A percentile compares a stretch with the other conserved stretches of the same genome.
These are phyloP conservation scores for Magallana nippona DNA, from an alignment of 2,888 invertebrate species.

Conservation along the genomic window DNA sequence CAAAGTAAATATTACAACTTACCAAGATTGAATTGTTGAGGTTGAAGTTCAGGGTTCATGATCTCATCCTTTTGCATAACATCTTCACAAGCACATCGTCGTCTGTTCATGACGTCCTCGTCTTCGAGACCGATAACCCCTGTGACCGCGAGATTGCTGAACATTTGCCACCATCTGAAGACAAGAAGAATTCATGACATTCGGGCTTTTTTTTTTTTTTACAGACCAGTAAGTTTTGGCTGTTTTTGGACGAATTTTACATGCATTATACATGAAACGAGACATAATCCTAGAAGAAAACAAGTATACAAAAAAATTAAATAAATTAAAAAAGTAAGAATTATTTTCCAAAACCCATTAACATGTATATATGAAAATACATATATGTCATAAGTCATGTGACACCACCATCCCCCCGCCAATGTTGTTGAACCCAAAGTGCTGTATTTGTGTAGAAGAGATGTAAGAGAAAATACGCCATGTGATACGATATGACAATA, in stretches of 20 bases:
- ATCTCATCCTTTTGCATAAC: slow-evolving; percentile 55
- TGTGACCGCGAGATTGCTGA: slow-evolving; percentile 63
- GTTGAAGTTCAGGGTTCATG: slow-evolving; percentile 29
- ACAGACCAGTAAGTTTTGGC: background rate
- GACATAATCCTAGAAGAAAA: too few relatives aligned
- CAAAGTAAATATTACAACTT: slow-evolving; percentile 31
- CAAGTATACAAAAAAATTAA: too few relatives aligned
- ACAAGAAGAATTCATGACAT: background rate
- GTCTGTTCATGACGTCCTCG: slow-evolving; percentile 61
- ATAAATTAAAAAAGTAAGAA: too few relatives aligned
- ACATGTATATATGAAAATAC: too few relatives aligned
- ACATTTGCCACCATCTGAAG: slow-evolving; percentile 68
- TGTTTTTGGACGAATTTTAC: background rate
- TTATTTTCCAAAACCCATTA: too few relatives aligned
- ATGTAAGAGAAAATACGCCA: too few relatives aligned
- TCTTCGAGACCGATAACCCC: slow-evolving; percentile 68
- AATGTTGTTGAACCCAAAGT: too few relatives aligned
- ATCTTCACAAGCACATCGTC: slow-evolving; percentile 65
- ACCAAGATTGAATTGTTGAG: slow-evolving; percentile 36
- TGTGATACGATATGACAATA: too few relatives aligned
- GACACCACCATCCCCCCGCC: too few relatives aligned
- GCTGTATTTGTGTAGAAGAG: too few relatives aligned
- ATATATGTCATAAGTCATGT: too few relatives aligned
- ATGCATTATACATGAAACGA: background rate
- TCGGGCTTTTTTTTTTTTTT: too few relatives aligned